These are phyloP conservation scores for Nymphalis c-album DNA, from an alignment of 2,888 invertebrate genomes.

Conservation along the genomic window DNA sequence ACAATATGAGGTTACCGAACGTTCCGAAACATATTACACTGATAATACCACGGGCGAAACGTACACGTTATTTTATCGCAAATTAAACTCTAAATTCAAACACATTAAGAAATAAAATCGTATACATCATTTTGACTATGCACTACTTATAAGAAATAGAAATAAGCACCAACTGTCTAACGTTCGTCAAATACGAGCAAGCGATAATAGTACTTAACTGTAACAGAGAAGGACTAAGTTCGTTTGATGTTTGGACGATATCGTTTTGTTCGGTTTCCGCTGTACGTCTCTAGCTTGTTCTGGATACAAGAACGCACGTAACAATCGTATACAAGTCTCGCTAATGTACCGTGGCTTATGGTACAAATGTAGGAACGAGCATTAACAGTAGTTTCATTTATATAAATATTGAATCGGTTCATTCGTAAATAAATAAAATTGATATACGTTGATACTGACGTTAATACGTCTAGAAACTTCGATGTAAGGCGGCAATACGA, in stretches of 20 bases:
- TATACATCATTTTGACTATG: constrained; percentile 1
- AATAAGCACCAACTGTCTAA: constrained; percentile 10
- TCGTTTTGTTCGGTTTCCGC: constrained; percentile 5
- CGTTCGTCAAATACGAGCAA: constrained; percentile 6
- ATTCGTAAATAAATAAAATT: background rate
- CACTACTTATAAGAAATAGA: constrained; percentile 10
- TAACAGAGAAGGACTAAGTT: background rate
- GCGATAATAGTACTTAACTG: background rate
- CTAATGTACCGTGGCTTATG: constrained; percentile 17
- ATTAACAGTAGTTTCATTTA: background rate
- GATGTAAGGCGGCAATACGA: too few species aligned
- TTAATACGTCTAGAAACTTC: too few species aligned
- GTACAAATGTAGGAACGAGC: constrained; percentile 11
- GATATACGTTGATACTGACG: too few species aligned
- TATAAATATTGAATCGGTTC: background rate
- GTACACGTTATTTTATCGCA: background rate
- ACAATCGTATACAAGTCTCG: constrained; percentile 15
- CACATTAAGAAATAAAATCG: background rate
- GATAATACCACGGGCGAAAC: constrained; percentile 1
- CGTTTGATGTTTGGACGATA: background rate
- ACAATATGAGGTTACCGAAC: constrained; percentile 19
- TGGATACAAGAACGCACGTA: constrained; percentile 12
- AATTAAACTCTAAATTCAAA: background rate
- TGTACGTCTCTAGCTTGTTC: constrained; percentile 18
- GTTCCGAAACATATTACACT: constrained; percentile 18